Evolutionary conservation across 2,888 invertebrate genomes (phyloP), one percentile per base, ranked within the genome.

Genomic region (Diadegma fenestrale): DNA sequence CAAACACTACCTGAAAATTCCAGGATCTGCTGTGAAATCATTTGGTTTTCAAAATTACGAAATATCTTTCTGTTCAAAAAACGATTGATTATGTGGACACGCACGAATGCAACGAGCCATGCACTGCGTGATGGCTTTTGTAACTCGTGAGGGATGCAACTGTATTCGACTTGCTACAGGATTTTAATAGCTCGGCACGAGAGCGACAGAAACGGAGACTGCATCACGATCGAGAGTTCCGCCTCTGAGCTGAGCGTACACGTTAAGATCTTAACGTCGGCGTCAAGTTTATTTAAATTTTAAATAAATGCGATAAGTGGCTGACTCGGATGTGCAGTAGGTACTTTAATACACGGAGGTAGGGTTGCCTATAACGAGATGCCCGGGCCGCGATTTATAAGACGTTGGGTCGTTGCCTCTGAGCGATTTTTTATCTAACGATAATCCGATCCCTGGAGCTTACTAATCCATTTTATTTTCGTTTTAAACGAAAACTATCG

Each of bases 261-360:
- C 61, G 64, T 54, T 61, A 58, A 84, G 77, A 84, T 80, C 80
- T 66, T 84, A 77, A 84, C 80, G 72, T 77, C 77, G 30, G 48
- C 66, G 72, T 80, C 72, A 77, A 84, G 80, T 84, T 80, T 80
- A 84, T 84, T 84, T 80, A 80, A 80, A 77, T 84, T 84, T 80
- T 73, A 73, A 80, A 84, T 80, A 80, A 83, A 80, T 80, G 77
- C 72, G 72, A 80, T 80, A 80, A 84, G 80, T 84, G 77, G 80
- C 77, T 77, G 80, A 73, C 80, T 64, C 76, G 71, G 64, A 64
- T 33, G 79, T 26, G 75, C 63, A 64, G 48, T 61, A 54, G 72
- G 64, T 51, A 73, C 78, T 78, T 82, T 64, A 58, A 68, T 71
- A 58, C 37, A 64, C 12, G 58, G 54, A 58, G 61, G 30, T 17